Conservation (phyloP, 2,888 invertebrate genomes). For the Lamellibrachia satsuma region DNA sequence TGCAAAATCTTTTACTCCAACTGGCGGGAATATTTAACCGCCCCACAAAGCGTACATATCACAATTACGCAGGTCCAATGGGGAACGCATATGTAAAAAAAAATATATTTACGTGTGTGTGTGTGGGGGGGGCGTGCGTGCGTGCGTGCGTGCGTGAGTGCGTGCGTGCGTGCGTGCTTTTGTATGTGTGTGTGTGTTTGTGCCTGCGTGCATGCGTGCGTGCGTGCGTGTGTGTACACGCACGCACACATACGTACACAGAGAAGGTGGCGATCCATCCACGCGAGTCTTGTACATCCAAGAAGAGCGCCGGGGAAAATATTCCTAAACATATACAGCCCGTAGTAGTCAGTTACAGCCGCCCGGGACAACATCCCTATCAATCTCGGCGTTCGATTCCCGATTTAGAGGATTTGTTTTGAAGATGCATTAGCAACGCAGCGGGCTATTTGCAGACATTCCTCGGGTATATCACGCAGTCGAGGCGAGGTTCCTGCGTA, state of each 20-base stretch:
- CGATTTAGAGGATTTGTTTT: slow-evolving; percentile 5
- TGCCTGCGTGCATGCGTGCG: too few species aligned
- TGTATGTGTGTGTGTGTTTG: too few species aligned
- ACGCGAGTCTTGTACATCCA: too few species aligned
- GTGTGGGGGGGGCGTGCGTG: too few species aligned
- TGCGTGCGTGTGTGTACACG: neutral
- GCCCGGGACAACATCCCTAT: neutral
- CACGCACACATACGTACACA: neutral
- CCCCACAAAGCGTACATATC: too few species aligned
- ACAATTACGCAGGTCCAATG: too few species aligned
- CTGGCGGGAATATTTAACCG: too few species aligned
- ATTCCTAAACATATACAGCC: neutral
- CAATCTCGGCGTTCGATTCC: slow-evolving; percentile 2
- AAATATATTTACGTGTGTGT: too few species aligned
- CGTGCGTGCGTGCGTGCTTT: too few species aligned
- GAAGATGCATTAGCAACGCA: slow-evolving; percentile 6
- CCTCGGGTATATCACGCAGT: neutral
- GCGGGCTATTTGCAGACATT: neutral
- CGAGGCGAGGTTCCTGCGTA: neutral
- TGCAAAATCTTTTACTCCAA: neutral
- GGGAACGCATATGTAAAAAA: too few species aligned
- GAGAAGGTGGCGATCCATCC: too few species aligned
- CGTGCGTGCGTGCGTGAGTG: too few species aligned
- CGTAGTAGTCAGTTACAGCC: neutral
- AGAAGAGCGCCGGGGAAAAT: neutral